phyloP scores from a whole-genome alignment of 2,113 vertebrate genomes.

The Epinephelus cyanopodus region DNA sequence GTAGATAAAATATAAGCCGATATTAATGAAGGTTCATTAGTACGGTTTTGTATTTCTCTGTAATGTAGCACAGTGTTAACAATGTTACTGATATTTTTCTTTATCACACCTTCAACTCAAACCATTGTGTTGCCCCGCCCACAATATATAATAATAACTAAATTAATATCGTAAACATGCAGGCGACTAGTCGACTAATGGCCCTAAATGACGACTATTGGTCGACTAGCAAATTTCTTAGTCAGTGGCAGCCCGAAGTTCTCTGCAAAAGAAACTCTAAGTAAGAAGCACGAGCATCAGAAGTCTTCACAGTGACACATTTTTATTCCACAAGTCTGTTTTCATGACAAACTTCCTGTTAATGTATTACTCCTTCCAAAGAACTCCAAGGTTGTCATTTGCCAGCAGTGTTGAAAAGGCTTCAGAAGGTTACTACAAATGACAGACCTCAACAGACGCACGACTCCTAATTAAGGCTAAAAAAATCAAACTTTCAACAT shows the following conservation, averaged over 20 bases:
- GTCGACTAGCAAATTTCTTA: too few species aligned
- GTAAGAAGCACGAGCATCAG: background rate
- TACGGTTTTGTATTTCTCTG: too few species aligned
- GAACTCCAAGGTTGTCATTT: conserved; percentile 22
- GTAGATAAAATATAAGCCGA: too few species aligned
- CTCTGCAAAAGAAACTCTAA: background rate
- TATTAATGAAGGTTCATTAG: too few species aligned
- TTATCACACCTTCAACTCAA: too few species aligned
- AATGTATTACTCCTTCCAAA: conserved; percentile 1
- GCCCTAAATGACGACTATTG: too few species aligned
- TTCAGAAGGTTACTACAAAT: background rate
- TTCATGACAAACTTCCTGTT: background rate
- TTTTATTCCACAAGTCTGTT: background rate
- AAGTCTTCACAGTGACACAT: background rate
- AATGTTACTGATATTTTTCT: too few species aligned
- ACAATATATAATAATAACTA: too few species aligned
- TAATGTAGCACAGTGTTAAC: too few species aligned
- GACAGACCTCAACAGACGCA: conserved; percentile 2
- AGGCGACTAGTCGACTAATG: too few species aligned
- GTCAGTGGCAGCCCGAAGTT: background rate
- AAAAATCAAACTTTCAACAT: conserved; percentile 22
- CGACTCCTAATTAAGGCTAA: background rate
- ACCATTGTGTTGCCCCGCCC: too few species aligned
- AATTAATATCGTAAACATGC: too few species aligned
- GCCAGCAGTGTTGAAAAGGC: background rate